Conservation (phyloP, 2,888 invertebrate species). For the Deroplatys truncata region DNA sequence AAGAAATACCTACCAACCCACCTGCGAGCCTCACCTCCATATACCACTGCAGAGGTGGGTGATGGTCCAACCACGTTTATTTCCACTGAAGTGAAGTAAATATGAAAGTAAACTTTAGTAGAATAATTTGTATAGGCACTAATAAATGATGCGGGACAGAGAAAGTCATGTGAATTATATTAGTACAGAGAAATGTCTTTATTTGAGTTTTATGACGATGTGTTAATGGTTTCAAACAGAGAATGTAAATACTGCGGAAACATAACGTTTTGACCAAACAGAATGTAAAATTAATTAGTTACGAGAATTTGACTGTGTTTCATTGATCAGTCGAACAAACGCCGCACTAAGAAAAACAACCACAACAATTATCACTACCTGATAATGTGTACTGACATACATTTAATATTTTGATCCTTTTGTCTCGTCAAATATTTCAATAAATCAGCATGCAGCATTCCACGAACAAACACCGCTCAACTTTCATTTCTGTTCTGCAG, state of each 20-base stretch:
- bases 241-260: not conserved
- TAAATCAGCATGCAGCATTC: not conserved
- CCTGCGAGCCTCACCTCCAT: too few species aligned
- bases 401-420: not conserved
- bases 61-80: too few species aligned
- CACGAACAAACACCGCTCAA: not conserved
- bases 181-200: not conserved
- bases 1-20: too few species aligned
- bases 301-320: too few species aligned
- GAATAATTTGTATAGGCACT: too few species aligned
- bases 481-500: too few species aligned
- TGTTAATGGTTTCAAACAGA: not conserved
- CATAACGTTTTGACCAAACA: not conserved
- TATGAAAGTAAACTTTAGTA: too few species aligned
- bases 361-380: not conserved
- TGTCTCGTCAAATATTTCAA: not conserved
- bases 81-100: too few species aligned
- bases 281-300: not conserved
- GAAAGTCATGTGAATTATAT: too few species aligned
- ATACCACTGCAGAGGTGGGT: too few species aligned
- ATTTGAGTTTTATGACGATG: not conserved
- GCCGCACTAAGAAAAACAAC: not conserved
- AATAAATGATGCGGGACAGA: too few species aligned
- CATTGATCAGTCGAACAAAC: not conserved
- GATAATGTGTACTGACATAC: not conserved